These are phyloP conservation scores for Malacosoma neustria DNA, from an alignment of 2,888 invertebrate species.

Conservation along the genomic window DNA sequence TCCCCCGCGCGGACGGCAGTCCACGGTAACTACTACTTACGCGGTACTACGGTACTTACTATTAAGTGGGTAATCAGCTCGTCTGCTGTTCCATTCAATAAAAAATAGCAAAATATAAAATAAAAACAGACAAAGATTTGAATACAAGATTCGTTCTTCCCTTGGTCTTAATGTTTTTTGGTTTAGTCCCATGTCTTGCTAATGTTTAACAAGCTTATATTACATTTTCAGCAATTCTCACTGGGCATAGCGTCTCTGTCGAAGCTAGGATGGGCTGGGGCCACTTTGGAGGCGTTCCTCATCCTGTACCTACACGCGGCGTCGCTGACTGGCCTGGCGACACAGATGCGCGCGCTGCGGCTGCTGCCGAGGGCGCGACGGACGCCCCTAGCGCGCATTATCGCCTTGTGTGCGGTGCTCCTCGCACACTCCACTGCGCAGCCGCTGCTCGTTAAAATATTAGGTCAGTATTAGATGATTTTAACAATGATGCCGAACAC, in stretches of 20 bases:
- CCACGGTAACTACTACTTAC: too few relatives aligned
- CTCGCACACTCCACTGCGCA: conserved; percentile 96
- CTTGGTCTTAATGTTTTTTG: too few relatives aligned
- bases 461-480: conserved; percentile 77
- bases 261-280: conserved; percentile 93
- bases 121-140: too few relatives aligned
- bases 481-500: too few relatives aligned
- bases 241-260: conserved; percentile 95
- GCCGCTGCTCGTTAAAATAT: conserved; percentile 94
- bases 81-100: too few relatives aligned
- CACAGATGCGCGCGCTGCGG: conserved; percentile 86
- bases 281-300: conserved; percentile 90
- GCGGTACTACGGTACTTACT: too few relatives aligned
- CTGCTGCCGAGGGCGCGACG: conserved; percentile 85
- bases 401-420: conserved; percentile 92
- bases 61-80: too few relatives aligned
- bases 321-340: conserved; percentile 94
- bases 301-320: conserved; percentile 95
- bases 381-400: conserved; percentile 94
- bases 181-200: too few relatives aligned
- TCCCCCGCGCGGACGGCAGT: too few relatives aligned
- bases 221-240: conserved; percentile 83
- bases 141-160: too few relatives aligned
- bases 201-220: too few relatives aligned
- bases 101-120: too few relatives aligned